Evolutionary conservation across 2,113 vertebrate species (phyloP).

Genomic region (Clinocottus analis): DNA sequence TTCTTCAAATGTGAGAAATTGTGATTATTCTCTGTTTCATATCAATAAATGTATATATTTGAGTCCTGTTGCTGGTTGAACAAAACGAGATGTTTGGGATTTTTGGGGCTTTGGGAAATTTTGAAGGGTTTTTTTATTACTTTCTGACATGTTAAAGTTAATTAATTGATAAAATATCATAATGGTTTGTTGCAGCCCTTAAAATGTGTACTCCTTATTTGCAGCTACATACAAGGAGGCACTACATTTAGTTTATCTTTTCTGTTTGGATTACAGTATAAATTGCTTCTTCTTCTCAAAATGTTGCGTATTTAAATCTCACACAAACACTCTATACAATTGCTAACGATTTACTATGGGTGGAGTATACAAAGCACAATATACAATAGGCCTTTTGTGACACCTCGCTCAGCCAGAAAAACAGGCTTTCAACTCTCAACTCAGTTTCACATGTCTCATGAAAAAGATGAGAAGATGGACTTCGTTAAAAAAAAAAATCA

Average conservation of each 20-base stretch:
- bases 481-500: not conserved
- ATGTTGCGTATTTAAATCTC: not conserved
- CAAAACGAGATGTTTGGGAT: not conserved
- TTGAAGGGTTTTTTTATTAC: not conserved
- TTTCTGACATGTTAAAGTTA: not conserved
- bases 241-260: not conserved
- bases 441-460: not conserved
- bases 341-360: not conserved
- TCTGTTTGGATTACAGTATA: not conserved
- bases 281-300: not conserved
- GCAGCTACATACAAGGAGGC: not conserved
- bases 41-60: not conserved
- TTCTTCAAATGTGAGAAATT: not conserved
- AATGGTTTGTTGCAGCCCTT: not conserved
- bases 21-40: not conserved
- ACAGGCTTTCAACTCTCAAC: slow-evolving; percentile 26
- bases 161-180: not conserved
- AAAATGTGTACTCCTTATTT: not conserved
- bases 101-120: not conserved
- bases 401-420: slow-evolving; percentile 48
- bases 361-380: not conserved
- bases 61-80: not conserved
- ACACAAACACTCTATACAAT: not conserved
- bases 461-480: not conserved
- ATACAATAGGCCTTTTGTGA: slow-evolving; percentile 3